Base-by-base conservation (phyloP, 2,797 vertebrate species). In the Loriculus beryllinus region DNA sequence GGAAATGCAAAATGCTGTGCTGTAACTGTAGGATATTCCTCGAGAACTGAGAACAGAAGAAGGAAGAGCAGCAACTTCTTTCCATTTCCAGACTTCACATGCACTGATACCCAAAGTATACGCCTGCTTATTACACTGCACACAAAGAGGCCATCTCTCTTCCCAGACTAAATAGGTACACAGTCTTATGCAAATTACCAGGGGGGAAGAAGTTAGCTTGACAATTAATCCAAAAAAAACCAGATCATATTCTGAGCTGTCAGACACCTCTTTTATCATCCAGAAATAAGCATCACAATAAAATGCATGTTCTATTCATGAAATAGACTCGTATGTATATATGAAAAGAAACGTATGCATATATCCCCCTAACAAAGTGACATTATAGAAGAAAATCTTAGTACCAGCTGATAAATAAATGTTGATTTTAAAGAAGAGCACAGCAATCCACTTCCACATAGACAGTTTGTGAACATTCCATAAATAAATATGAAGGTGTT, bases 151-250 rank as follows among this genome's bases (percentile, higher is more conserved):
- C 7, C 29, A 62, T 17, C 14, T 28, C 31, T 14, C 54, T 70
- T 65, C 59, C 72, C 39, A 19, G 60, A 15, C 26, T 68, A 37
- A 49, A 62, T 2, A 76, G 40, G 68, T 48, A 82, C 31, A 15
- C 0, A 74, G 64, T 17, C 37, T 75, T 54, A 86, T 62, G 85
- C 39, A 91, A 95, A 88, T 64, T n/a, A 59, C 6, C 5, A 3
- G 19, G 23, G 14, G 31, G 3, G 5, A 5, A 26, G 31, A 71
- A 54, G 18, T 56, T 35, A 60, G n/a, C 71, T 11, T 90, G 80
- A 70, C 56, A 91, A 95, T 86, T 95, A 96, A 95, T 82, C 77
- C 80, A 76, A 79, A 70, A 67, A 72, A 95, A 92, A 88, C 5
- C 5, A 81, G 43, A 80, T 48, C 35, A 56, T 22, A 31, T 63